A percentile compares a stretch with the other conserved stretches of the same genome.
Conservation (phyloP, 2,797 vertebrate genomes). For the Cryptoprocta ferox region DNA sequence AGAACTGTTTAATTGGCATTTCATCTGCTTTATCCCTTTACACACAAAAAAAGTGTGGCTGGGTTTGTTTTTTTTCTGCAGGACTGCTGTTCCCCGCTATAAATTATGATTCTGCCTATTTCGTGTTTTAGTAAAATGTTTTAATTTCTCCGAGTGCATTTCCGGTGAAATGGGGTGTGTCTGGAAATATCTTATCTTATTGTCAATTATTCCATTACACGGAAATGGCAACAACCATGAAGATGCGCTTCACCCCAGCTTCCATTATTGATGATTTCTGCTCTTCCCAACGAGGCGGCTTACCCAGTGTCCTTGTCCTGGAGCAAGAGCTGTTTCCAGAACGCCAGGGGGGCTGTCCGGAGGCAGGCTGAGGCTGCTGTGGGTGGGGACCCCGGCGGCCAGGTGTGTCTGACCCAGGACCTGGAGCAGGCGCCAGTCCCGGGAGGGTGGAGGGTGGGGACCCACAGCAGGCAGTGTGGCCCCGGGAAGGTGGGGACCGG, state of each 20-base stretch:
- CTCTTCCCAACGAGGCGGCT: not conserved
- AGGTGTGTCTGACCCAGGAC: not conserved
- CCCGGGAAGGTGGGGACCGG: constrained; percentile 38
- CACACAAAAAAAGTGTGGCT: not conserved
- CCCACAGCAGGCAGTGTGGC: constrained; percentile 66
- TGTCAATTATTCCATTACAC: not conserved
- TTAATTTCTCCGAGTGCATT: constrained; percentile 53
- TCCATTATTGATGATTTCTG: not conserved
- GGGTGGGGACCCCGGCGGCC: not conserved
- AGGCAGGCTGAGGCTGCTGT: accelerated
- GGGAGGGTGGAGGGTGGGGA: constrained; percentile 32
- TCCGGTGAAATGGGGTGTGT: constrained; percentile 45
- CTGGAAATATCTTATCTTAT: not conserved
- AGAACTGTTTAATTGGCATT: constrained; percentile 28
- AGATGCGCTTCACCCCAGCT: not conserved
- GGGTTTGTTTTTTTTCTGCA: not conserved
- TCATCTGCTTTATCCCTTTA: constrained; percentile 39
- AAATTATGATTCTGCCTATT: not conserved
- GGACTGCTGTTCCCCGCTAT: constrained; percentile 25
- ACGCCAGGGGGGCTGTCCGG: accelerated
- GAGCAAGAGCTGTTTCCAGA: not conserved
- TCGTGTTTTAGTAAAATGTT: not conserved
- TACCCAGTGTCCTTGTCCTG: not conserved
- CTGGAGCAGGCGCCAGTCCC: not conserved
- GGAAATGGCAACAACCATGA: not conserved